phyloP scores from a whole-genome alignment of 2,113 vertebrate species.

The Poicephalus meyeri region DNA sequence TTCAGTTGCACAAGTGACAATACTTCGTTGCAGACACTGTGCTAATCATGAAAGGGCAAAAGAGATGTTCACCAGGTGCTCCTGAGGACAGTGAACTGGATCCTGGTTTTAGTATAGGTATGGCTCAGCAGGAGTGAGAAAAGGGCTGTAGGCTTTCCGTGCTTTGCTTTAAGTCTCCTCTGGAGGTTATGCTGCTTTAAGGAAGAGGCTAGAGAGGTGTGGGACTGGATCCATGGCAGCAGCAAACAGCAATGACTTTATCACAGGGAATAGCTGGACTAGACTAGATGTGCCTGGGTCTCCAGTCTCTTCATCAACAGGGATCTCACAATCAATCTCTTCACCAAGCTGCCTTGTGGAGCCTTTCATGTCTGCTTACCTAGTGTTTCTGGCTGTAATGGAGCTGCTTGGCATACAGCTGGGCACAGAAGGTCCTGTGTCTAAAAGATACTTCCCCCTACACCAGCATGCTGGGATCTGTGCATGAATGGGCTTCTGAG shows the following conservation, averaged over 20 bases:
- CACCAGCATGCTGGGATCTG: background rate
- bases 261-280: background rate
- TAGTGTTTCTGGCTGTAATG: background rate
- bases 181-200: background rate
- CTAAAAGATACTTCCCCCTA: background rate
- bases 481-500: background rate
- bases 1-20: background rate
- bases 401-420: background rate
- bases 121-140: background rate
- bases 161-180: background rate
- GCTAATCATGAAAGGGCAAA: background rate
- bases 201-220: background rate
- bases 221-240: no score
- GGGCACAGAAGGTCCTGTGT: background rate
- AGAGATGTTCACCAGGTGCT: background rate
- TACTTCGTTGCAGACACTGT: rapidly evolving
- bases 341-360: background rate
- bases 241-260: background rate
- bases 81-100: background rate
- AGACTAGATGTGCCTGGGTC: background rate
- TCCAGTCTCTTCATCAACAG: background rate
- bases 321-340: background rate
- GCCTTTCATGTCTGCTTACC: background rate
- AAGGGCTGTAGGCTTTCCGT: background rate
- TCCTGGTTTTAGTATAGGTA: background rate